Evolutionary conservation across 2,888 invertebrate genomes (phyloP).

Genomic region (Tiliacea citrago): DNA sequence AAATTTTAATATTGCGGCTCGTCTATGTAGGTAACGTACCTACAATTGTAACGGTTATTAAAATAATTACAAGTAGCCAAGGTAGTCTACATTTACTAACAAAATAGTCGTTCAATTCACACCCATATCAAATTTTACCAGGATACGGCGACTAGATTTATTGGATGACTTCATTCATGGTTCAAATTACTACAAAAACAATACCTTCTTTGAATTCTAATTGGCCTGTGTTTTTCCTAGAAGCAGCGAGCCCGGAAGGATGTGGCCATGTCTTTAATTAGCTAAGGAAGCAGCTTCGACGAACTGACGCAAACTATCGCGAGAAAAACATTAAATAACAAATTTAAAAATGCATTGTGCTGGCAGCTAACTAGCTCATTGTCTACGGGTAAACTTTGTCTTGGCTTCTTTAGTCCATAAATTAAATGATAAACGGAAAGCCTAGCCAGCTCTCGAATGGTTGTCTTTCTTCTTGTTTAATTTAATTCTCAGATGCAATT

Average conservation of each 20-base stretch:
- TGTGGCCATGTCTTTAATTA: slow-evolving; percentile 58
- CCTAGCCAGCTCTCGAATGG: neutral
- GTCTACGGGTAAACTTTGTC: slow-evolving; percentile 23
- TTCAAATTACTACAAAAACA: slow-evolving; percentile 66
- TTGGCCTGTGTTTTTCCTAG: slow-evolving; percentile 54
- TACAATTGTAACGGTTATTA: neutral
- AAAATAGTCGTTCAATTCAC: neutral
- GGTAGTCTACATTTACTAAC: neutral
- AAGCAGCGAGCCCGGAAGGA: slow-evolving; percentile 58
- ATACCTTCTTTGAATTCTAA: slow-evolving; percentile 62
- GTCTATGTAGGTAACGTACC: neutral
- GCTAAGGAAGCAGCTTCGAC: slow-evolving; percentile 48
- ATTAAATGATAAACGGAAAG: slow-evolving; percentile 35
- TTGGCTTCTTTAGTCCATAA: slow-evolving; percentile 28
- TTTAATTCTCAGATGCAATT: slow-evolving; percentile 11
- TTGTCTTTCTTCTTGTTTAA: slow-evolving; percentile 4
- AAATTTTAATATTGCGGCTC: too few species aligned
- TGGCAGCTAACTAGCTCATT: slow-evolving; percentile 38
- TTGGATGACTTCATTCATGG: slow-evolving; percentile 43
- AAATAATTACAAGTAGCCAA: neutral
- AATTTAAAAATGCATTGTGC: slow-evolving; percentile 31
- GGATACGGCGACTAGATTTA: slow-evolving; percentile 39
- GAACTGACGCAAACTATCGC: slow-evolving; percentile 31
- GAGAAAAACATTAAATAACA: slow-evolving; percentile 43
- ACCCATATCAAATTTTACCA: slow-evolving; percentile 25